Evolutionary conservation across 2,113 vertebrate species (phyloP).

Genomic region (Nibea albiflora): DNA sequence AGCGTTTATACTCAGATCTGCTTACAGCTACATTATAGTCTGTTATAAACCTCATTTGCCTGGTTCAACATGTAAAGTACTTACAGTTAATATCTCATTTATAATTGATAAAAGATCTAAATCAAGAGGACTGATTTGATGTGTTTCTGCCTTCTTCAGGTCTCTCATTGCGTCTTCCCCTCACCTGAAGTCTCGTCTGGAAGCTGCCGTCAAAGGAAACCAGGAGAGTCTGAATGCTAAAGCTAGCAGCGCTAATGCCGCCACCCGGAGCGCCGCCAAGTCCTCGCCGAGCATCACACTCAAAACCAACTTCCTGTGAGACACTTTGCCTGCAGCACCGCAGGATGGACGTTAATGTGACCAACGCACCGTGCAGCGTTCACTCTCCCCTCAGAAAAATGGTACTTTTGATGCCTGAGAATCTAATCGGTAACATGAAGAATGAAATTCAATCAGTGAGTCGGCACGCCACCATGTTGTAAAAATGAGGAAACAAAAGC

Average conservation of each 20-base stretch:
- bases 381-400: constrained; percentile 17
- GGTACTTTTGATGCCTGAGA: background rate
- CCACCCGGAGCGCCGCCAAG: constrained; percentile 80
- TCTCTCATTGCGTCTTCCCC: constrained; percentile 89
- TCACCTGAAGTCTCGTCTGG: constrained; percentile 90
- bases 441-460: background rate
- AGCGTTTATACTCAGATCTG: no score
- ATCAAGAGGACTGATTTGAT: no score
- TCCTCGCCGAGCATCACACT: constrained; percentile 91
- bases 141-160: constrained; percentile 25
- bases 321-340: background rate
- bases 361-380: background rate
- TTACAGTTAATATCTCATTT: no score
- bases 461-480: background rate
- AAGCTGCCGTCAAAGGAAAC: constrained; percentile 92
- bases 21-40: no score
- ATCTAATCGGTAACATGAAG: no score
- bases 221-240: constrained; percentile 89
- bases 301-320: constrained; percentile 94
- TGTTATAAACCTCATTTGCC: no score
- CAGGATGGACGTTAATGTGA: background rate
- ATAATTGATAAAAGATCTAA: no score
- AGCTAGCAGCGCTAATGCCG: constrained; percentile 59
- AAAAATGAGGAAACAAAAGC: background rate
- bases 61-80: no score